phyloP scores from a whole-genome alignment of 2,888 invertebrate species.

The Abrostola triplasia region DNA sequence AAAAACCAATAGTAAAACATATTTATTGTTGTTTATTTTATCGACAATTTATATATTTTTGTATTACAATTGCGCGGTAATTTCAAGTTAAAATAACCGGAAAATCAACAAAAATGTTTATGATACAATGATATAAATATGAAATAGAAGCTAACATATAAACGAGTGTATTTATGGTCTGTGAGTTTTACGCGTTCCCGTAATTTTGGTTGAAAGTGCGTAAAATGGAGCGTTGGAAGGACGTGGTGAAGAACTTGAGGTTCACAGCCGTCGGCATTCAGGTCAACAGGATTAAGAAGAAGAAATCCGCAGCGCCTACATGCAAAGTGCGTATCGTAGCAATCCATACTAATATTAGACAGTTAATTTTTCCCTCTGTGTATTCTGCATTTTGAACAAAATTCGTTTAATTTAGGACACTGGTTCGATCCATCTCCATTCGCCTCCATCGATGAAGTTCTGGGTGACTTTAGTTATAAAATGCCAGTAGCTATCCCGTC shows the following conservation, averaged over 20 bases:
- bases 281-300: conserved; percentile 56
- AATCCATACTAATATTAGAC: too few species aligned
- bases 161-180: neutral
- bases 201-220: conserved; percentile 2
- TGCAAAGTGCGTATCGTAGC: conserved; percentile 65
- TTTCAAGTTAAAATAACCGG: conserved; percentile 6
- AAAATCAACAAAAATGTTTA: neutral
- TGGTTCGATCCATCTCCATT: too few species aligned
- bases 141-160: neutral
- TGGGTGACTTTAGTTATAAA: too few species aligned
- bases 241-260: conserved; percentile 56
- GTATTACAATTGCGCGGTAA: neutral
- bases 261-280: conserved; percentile 74
- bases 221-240: conserved; percentile 58
- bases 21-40: too few species aligned
- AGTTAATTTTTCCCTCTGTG: too few species aligned
- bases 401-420: too few species aligned
- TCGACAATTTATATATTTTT: neutral
- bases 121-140: neutral
- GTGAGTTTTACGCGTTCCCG: neutral
- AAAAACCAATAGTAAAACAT: too few species aligned
- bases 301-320: conserved; percentile 59
- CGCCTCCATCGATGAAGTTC: too few species aligned
- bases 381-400: too few species aligned
- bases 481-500: too few species aligned